Conservation (phyloP, 2,113 vertebrate species). For the Heliornis fulica region DNA sequence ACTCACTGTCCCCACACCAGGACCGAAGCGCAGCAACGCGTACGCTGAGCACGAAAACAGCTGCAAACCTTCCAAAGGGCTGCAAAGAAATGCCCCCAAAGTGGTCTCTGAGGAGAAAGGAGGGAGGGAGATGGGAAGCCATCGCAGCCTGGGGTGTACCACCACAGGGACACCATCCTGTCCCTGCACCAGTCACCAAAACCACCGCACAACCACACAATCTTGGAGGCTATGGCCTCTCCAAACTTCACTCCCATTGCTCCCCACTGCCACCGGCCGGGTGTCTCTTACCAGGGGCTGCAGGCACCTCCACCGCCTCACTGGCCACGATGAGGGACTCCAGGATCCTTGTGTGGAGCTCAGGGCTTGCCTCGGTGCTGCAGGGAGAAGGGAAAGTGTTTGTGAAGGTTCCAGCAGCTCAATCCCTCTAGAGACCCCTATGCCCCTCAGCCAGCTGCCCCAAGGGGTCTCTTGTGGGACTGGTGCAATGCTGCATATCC, state of each 20-base stretch:
- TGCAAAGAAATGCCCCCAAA: not conserved
- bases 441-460: rapidly evolving
- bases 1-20: not conserved
- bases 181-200: rapidly evolving
- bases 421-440: rapidly evolving
- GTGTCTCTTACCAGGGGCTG: constrained; percentile 77
- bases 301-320: constrained; percentile 66
- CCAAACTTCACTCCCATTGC: rapidly evolving
- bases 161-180: rapidly evolving
- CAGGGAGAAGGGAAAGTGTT: not conserved
- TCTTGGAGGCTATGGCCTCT: not conserved
- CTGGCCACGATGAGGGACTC: constrained; percentile 76
- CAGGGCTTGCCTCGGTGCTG: constrained; percentile 75
- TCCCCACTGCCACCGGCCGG: rapidly evolving
- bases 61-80: not conserved
- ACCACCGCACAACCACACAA: rapidly evolving
- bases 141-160: rapidly evolving
- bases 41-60: not conserved
- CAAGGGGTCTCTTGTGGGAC: rapidly evolving
- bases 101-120: not conserved
- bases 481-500: rapidly evolving
- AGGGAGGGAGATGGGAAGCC: not conserved
- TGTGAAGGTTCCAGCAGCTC: not conserved
- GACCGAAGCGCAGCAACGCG: not conserved
- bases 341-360: constrained; percentile 76